These are phyloP conservation scores for Drosophila hydei DNA, from an alignment of 1,140 invertebrate species.

Conservation along the genomic window DNA sequence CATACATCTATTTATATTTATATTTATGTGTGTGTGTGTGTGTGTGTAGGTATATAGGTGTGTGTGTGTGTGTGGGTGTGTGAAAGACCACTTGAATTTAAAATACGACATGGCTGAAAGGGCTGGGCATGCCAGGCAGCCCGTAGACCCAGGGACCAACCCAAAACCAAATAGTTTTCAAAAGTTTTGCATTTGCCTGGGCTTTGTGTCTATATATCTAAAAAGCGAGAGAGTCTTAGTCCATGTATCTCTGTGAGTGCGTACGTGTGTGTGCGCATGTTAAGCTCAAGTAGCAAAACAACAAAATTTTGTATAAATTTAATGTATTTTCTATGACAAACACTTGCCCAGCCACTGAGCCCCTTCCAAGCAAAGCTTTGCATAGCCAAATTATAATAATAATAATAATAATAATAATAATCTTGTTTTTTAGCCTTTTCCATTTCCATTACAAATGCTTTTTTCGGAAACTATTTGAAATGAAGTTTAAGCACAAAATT, in stretches of 20 bases:
- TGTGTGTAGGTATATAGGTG: slow-evolving; percentile 1
- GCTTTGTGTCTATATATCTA: slow-evolving; percentile 34
- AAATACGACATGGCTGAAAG: slow-evolving; percentile 79
- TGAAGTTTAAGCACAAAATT: slow-evolving; percentile 79
- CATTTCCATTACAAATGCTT: slow-evolving; percentile 59
- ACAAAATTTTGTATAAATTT: slow-evolving; percentile 80
- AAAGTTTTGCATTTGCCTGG: slow-evolving; percentile 77
- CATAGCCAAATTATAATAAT: slow-evolving; percentile 26
- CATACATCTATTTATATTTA: slow-evolving; percentile 36
- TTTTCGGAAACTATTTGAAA: slow-evolving; percentile 50
- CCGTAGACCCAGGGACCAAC: slow-evolving; percentile 17
- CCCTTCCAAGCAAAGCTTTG: slow-evolving; percentile 2
- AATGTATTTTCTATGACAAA: slow-evolving; percentile 82
- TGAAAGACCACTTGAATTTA: slow-evolving; percentile 78
- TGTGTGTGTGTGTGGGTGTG: slow-evolving; percentile 33
- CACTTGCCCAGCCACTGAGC: slow-evolving; percentile 46
- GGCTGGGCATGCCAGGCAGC: slow-evolving; percentile 39
- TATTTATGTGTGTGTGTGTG: slow-evolving; percentile 7
- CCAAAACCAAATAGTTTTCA: slow-evolving; percentile 71
- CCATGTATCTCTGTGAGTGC: slow-evolving; percentile 21
- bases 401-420: slow-evolving; percentile 58
- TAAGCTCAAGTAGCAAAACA: slow-evolving; percentile 76
- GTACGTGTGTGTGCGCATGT: slow-evolving; percentile 51
- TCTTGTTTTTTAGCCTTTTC: slow-evolving; percentile 48
- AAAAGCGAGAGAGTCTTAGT: not conserved